These are phyloP conservation scores for Piprites chloris DNA, from an alignment of 2,113 vertebrate genomes.

Conservation along the genomic window DNA sequence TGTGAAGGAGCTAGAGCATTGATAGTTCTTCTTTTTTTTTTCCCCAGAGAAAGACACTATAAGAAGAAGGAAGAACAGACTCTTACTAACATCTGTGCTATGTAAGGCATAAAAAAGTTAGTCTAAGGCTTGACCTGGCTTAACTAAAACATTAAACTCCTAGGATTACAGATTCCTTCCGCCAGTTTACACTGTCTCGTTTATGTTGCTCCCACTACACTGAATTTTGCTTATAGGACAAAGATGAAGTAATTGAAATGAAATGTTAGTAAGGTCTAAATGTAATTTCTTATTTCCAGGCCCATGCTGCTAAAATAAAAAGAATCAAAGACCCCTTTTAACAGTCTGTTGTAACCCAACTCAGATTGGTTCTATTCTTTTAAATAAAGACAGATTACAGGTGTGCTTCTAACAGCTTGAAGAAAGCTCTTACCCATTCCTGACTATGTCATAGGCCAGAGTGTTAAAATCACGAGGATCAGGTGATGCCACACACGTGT, in stretches of 20 bases:
- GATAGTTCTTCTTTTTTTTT: background rate
- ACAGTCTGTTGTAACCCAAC: background rate
- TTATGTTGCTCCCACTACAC: background rate
- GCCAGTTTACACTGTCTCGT: background rate
- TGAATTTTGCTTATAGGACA: background rate
- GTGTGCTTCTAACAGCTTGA: background rate
- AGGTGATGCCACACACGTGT: slow-evolving; percentile 74
- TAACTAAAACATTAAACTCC: background rate
- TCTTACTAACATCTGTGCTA: background rate
- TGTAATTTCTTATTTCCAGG: background rate
- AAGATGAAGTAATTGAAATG: background rate
- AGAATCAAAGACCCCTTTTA: background rate
- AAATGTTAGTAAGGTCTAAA: background rate
- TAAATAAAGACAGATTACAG: background rate
- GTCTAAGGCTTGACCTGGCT: background rate
- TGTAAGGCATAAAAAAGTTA: background rate
- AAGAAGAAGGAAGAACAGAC: background rate
- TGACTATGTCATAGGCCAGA: slow-evolving; percentile 63
- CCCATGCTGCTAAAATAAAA: background rate
- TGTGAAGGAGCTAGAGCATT: background rate
- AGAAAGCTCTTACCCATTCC: slow-evolving; percentile 65
- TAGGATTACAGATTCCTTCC: background rate
- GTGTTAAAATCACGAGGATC: slow-evolving; percentile 35
- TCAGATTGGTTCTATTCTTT: background rate
- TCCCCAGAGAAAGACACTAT: background rate